Evolutionary conservation across 2,888 invertebrate genomes (phyloP).

Genomic region (Entomobrya proxima): DNA sequence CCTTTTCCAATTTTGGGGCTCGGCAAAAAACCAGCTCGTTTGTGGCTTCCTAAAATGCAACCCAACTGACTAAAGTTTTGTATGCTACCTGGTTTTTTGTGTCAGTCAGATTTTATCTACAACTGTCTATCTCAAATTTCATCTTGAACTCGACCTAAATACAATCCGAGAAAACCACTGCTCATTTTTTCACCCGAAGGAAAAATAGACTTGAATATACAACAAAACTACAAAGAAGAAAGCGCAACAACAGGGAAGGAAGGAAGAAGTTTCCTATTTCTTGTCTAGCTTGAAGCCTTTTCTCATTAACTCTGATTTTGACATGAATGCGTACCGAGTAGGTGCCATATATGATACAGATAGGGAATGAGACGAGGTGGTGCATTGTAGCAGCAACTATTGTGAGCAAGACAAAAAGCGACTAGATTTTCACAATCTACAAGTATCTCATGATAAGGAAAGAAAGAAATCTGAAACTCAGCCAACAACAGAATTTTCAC

Average conservation of each 20-base stretch:
- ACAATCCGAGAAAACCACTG: neutral
- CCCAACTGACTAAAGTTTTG: neutral
- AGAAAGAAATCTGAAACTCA: slow-evolving; percentile 24
- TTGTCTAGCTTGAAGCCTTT: slow-evolving; percentile 41
- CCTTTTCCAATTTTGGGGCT: slow-evolving; percentile 14
- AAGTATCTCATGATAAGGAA: neutral
- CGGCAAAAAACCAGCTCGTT: neutral
- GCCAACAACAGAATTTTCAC: slow-evolving; percentile 2
- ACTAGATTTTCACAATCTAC: neutral
- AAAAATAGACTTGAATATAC: neutral
- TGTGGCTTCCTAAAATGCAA: neutral
- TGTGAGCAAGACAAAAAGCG: neutral
- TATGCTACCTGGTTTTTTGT: slow-evolving; percentile 3
- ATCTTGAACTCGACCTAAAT: slow-evolving; percentile 48
- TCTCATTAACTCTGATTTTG: slow-evolving; percentile 57
- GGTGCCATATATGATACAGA: neutral
- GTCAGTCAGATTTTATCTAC: slow-evolving; percentile 19
- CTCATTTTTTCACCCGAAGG: neutral
- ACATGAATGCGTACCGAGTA: slow-evolving; percentile 29
- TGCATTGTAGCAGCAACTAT: neutral
- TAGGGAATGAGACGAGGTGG: neutral
- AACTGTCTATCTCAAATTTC: slow-evolving; percentile 19
- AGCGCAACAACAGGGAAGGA: slow-evolving; percentile 17
- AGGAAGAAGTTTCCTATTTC: neutral
- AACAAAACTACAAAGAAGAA: neutral